Base-by-base conservation (phyloP, 2,888 invertebrate genomes). In the Aricia artaxerxes region DNA sequence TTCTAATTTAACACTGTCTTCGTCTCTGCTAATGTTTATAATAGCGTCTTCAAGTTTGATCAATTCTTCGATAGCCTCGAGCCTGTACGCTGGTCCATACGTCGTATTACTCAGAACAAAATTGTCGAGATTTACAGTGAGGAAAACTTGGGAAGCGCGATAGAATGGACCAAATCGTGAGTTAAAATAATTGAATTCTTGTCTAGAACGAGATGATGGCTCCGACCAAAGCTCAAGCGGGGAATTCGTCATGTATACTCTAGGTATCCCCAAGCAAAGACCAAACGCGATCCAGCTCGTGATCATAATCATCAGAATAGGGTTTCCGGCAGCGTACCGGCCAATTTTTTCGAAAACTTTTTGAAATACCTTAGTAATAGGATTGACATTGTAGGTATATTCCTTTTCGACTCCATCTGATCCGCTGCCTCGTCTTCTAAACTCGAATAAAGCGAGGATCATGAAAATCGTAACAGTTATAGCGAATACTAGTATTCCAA, bases 221-320 rank as follows among this genome's bases (percentile, higher is more conserved):
- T 98, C 95, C 0, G 99, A 98, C 99, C 99, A 99, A 73, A 99
- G 95, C 88, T 99, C 97, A 1, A 99, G 96, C 0, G 99, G 99
- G 88, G 98, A 96, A 0, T 98, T 97, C 0, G 98, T 98, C 1
- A 99, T 95, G 81, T 96, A 90, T 82, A 98, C 89, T 79, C 93
- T 93, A 0, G 93, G 80, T 11, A 97, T 93, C n/a, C 99, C 99
- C 82, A 95, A 96, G 4, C 96, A 92, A 80, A 98, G 91, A 0
- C 92, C 93, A 7, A 96, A 90, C 4, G 84, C 84, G 69, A 96
- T 80, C 93, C 97, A 96, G 0, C 96, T 95, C 40, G 95, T 95
- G 9, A 96, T 80, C 85, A 96, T 95, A 24, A 98, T 88, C 1
- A 97, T 95, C 13, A 96, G 82, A 0, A 95, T 87, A 0, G 97